Percentiles rank a stretch among this genome's conserved stretches.
Evolutionary conservation across 2,888 invertebrate genomes (phyloP).

Genomic region (Oasisia sp.): DNA sequence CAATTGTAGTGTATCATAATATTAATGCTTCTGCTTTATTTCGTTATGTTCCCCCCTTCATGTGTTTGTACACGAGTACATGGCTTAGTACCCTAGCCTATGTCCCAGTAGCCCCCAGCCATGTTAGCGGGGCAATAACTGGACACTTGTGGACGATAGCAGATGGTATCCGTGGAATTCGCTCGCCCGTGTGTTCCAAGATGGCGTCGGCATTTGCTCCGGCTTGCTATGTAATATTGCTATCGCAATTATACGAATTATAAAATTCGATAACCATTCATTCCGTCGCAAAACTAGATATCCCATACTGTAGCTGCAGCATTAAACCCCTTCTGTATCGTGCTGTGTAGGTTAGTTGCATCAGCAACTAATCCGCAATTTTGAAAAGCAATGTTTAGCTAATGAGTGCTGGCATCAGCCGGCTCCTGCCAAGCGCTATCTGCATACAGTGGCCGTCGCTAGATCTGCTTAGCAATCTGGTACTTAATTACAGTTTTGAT

Average conservation of each 20-base stretch:
- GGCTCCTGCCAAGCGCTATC: neutral
- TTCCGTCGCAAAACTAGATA: constrained; percentile 1
- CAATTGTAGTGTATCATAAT: neutral
- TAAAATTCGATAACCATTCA: constrained; percentile 5
- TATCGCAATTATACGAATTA: constrained; percentile 1
- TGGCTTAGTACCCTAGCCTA: too few relatives aligned
- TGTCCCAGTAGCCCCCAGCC: neutral
- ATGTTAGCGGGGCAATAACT: neutral
- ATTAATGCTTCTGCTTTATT: neutral
- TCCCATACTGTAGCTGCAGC: neutral
- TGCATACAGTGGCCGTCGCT: neutral
- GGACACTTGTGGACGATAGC: too few relatives aligned
- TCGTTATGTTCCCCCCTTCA: neutral
- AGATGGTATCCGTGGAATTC: neutral
- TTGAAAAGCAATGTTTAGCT: constrained; percentile 13
- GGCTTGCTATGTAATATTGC: constrained; percentile 10
- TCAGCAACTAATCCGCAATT: constrained; percentile 17
- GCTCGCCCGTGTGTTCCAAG: neutral
- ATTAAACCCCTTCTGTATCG: neutral
- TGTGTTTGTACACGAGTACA: neutral
- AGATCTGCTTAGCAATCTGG: neutral
- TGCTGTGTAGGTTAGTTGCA: neutral
- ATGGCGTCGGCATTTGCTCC: neutral
- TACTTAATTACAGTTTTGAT: constrained; percentile 17
- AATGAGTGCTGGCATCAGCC: neutral